Base-by-base conservation (phyloP, 2,113 vertebrate genomes). In the Alethe diademata region DNA sequence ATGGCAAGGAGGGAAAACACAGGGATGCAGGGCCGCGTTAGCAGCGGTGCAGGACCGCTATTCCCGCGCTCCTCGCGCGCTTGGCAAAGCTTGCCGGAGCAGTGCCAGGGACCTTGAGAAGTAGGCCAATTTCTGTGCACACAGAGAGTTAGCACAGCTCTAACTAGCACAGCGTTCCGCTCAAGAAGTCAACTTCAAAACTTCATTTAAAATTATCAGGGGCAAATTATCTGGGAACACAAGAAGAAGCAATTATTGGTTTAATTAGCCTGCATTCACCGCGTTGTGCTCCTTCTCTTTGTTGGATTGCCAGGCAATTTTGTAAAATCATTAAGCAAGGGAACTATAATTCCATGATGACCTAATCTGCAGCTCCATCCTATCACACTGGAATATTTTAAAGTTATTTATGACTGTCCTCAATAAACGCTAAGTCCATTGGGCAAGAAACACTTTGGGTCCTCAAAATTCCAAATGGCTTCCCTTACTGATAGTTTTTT, bases 191-290 rank as follows among this genome's bases (percentile, higher is more conserved):
- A 83, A 78, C 96, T 98, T 96, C 96, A 97, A 97, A 96, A 98
- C 97, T 98, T 96, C 93, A 96, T 98, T 98, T 98, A 95, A 98
- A 98, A 98, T 98, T 98, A 98, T 98, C 98, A 98, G 97, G 97
- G 96, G 97, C 97, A 97, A 96, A 96, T 98, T 98, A 98, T 98
- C 98, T 98, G 96, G 97, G 96, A 98, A 95, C 90, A 96, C 97
- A 98, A 98, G 94, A 97, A 98, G 97, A 98, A 98, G 96, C 97
- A 98, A 98, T 98, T 98, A 98, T 98, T 98, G 95, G 97, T 98
- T 98, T 98, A 98, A 98, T 98, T 98, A 98, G 97, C 97, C 91
- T n/a, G 96, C 96, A 97, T 97, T 98, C 96, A 97, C 97, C 91
- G 97, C 89, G 35, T 98, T 94, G 70, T 84, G 85, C 95, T 98